Conservation (phyloP, 2,797 vertebrate species). For the Okamejei kenojei region DNA sequence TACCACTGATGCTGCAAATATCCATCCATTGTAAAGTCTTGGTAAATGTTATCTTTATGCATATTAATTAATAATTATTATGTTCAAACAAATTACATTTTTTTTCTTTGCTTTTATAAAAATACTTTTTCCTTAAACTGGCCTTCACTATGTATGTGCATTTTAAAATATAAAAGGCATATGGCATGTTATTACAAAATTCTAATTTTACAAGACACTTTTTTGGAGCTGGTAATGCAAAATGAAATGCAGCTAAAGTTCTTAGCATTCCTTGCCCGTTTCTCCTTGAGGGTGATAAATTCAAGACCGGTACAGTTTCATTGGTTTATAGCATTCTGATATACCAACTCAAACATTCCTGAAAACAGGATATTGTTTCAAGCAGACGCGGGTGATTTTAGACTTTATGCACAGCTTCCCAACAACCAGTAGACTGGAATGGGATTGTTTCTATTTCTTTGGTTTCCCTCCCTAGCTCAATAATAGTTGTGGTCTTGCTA, state of each 20-base stretch:
- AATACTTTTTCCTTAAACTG: neutral
- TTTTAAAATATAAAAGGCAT: neutral
- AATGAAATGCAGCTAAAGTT: neutral
- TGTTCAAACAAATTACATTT: neutral
- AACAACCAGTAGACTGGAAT: neutral
- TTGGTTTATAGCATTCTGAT: neutral
- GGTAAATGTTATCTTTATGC: neutral
- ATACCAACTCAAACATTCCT: neutral
- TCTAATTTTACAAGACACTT: neutral
- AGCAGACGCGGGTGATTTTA: neutral
- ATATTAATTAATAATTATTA: neutral
- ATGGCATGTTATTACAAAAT: neutral
- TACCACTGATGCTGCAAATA: neutral
- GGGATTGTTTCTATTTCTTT: neutral
- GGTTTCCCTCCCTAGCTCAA: neutral
- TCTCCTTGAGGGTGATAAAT: neutral
- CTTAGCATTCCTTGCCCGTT: neutral
- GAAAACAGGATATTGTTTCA: neutral
- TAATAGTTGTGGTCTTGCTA: neutral
- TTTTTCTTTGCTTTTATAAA: neutral
- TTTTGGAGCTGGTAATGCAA: neutral
- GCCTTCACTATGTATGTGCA: neutral
- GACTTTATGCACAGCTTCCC: neutral
- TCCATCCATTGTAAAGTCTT: neutral
- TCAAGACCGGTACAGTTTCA: neutral